Conservation (phyloP, 2,797 vertebrate genomes). For the Martes flavigula region DNA sequence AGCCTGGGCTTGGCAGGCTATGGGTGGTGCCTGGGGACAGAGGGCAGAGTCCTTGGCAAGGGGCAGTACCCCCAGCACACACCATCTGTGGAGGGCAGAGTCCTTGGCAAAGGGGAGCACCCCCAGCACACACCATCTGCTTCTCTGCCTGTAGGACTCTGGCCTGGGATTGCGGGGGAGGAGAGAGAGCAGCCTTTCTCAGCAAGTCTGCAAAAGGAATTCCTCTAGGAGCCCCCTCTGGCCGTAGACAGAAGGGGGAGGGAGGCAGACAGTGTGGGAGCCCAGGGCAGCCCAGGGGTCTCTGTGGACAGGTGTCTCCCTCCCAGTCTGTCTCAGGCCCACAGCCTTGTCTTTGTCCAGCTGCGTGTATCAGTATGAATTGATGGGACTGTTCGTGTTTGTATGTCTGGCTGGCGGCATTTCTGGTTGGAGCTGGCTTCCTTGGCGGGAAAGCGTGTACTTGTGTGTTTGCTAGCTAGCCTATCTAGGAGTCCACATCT, state of each 20-base stretch:
- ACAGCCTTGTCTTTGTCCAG: not conserved
- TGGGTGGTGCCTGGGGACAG: not conserved
- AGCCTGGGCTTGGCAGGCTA: not conserved
- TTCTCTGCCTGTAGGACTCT: not conserved
- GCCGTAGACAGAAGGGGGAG: not conserved
- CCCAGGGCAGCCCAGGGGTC: not conserved
- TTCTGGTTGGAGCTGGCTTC: not conserved
- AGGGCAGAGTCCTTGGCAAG: not conserved
- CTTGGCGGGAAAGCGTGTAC: not conserved
- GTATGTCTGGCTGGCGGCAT: not conserved
- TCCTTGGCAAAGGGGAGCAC: not conserved
- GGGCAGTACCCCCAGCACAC: not conserved
- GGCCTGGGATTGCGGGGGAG: not conserved
- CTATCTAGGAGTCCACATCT: not conserved
- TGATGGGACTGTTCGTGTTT: not conserved
- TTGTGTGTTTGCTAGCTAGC: not conserved
- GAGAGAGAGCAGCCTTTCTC: not conserved
- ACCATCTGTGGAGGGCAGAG: not conserved
- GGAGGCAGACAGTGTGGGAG: constrained; percentile 60
- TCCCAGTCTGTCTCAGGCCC: not conserved
- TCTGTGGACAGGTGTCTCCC: constrained; percentile 44
- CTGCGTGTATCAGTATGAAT: not conserved
- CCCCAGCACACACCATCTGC: not conserved
- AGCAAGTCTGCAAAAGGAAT: constrained; percentile 28
- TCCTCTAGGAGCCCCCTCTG: constrained; percentile 45